Base-by-base conservation (phyloP, 1,140 invertebrate species). In the Zaprionus vittiger region DNA sequence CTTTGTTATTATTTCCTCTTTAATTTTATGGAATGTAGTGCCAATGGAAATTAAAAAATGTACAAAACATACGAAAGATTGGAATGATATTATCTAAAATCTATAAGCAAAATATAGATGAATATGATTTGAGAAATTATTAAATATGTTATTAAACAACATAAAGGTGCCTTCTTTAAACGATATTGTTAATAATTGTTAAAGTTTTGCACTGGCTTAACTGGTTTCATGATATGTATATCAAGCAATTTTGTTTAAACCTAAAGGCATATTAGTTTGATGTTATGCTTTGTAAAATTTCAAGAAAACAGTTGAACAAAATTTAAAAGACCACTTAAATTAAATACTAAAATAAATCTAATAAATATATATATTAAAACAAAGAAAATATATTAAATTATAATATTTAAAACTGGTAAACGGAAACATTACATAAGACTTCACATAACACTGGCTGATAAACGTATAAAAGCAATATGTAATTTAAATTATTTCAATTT, bases 81-180 rank as follows among this genome's bases (percentile, higher is more conserved):
- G 26, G 31, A 60, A 60, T n/a, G 28, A 47, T 59, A 59, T 66
- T 37, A 52, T 12, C 26, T 14, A 38, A 9, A 38, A 69, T 38
- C 15, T 59, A 17, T 54, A 38, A 55, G 41, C 24, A 55, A 4
- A 22, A 22, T 24, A 52, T 24, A 24, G 4, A 34, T 34, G 9
- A 34, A 34, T 34, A 34, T 52, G 1, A 24, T 65, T 31, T 26
- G 5, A 49, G 11, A 28, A 54, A 69, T 54, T 67, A 49, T 6
- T 1, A 67, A 28, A 54, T 44, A 17, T 28, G 52, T 63, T 62
- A 44, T 14, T 62, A 1, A 72, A 63, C 69, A 72, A 72, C 47
- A 64, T 26, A 17, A 72, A 64, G 61, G 69, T 72, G 69, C 69
- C 69, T 72, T 72, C 41, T 62, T 72, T 64, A 37, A 71, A 57